Base-by-base conservation (phyloP, 2,888 invertebrate species). In the Rotaria magnacalcarata region DNA sequence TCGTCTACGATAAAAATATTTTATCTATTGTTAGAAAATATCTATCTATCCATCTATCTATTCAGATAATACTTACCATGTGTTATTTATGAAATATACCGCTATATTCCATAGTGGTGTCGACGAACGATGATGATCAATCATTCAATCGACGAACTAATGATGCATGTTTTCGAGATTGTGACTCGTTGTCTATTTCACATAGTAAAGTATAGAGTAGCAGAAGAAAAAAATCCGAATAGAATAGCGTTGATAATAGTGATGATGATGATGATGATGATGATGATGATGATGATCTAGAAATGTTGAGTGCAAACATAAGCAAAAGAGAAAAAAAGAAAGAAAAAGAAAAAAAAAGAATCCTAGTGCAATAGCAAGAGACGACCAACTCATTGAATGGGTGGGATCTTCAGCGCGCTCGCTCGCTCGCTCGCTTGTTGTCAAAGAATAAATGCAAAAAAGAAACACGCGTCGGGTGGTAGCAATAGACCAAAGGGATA, bases 271-370 rank as follows among this genome's bases (percentile, higher is more conserved):
- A 56, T 56, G 21, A 56, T 7, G 56, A 56, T 56, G 56, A 56
- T 21, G 56, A 56, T 56, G 67, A 60, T 60, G 58, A 60, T 60
- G 58, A 67, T 67, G 67, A 67, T 67, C 67, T 67, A 67, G 67
- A 67, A 67, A 67, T 34, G 16, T 67, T 67, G 67, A 34, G 34
- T 67, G 67, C 16, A 34, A 67, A 67, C 34, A 67, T 67, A 67
- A 14, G 67, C 34, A 16, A 67, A 67, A 60, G 58, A 67, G 34
- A 14, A 67, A 67, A 34, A 67, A 34, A 67, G 34, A 34, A 67
- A 67, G 34, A 67, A 41, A 67, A 41, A 34, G 19, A 67, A 67
- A 67, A 67, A 34, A 67, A 67, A 67, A 67, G 67, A 67, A 34
- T 67, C 67, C 67, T 67, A 19, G 19, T 67, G 16, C 67, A 10